Evolutionary conservation across 2,888 invertebrate species (phyloP).

Genomic region (Drosophila histrio): DNA sequence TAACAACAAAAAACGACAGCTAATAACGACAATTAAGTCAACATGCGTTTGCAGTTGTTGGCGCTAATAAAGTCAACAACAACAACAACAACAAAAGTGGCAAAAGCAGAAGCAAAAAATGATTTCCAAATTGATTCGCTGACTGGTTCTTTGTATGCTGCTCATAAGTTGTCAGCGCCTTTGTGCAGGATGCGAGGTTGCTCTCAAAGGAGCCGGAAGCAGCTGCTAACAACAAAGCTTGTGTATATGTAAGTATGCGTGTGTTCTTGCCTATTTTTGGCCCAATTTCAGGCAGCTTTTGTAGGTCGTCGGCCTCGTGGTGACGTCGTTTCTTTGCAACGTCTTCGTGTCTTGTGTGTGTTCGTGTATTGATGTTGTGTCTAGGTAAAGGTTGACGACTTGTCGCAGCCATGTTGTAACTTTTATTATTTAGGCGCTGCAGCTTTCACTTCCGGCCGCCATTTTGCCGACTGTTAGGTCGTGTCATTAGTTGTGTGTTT

Average conservation of each 20-base stretch:
- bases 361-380: constrained; percentile 13
- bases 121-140: constrained; percentile 53
- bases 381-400: constrained; percentile 26
- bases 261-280: constrained; percentile 54
- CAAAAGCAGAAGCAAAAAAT: constrained; percentile 40
- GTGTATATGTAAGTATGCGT: constrained; percentile 3
- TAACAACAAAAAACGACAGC: constrained; percentile 41
- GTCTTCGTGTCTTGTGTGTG: constrained; percentile 15
- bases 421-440: background rate
- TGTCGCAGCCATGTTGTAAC: constrained; percentile 3
- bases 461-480: background rate
- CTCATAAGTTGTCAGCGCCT: constrained; percentile 55
- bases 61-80: constrained; percentile 63
- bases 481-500: background rate
- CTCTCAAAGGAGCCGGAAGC: constrained; percentile 37
- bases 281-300: constrained; percentile 43
- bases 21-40: constrained; percentile 75
- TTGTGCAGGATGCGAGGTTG: constrained; percentile 17
- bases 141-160: constrained; percentile 13
- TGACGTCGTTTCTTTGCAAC: constrained; percentile 16
- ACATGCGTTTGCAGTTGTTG: constrained; percentile 63
- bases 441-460: constrained; percentile 19
- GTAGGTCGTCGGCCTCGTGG: constrained; percentile 64
- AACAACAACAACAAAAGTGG: constrained; percentile 21
- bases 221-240: constrained; percentile 24